Conservation (phyloP, 1,140 invertebrate genomes). For the Trichoplusia ni region DNA sequence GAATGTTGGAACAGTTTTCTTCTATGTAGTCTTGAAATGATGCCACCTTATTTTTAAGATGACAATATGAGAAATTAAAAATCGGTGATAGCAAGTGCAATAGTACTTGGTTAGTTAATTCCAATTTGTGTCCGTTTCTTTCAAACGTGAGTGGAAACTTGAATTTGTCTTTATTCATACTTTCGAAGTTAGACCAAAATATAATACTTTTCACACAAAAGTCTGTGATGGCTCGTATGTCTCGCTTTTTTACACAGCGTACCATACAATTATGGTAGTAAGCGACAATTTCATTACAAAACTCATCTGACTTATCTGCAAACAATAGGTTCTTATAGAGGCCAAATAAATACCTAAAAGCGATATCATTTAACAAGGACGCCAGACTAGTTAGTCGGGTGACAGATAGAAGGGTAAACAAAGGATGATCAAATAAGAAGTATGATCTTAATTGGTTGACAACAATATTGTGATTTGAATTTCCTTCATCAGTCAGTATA, state of each 20-base stretch:
- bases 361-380: neutral
- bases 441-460: slow-evolving; percentile 1
- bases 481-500: slow-evolving; percentile 13
- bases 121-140: slow-evolving; percentile 33
- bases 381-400: slow-evolving; percentile 19
- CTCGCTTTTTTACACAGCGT: slow-evolving; percentile 26
- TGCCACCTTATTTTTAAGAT: neutral
- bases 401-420: slow-evolving; percentile 9
- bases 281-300: slow-evolving; percentile 1
- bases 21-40: slow-evolving; percentile 7
- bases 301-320: neutral
- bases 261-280: slow-evolving; percentile 26
- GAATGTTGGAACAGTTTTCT: slow-evolving; percentile 20
- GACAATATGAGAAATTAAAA: neutral
- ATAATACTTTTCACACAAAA: slow-evolving; percentile 28
- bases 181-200: slow-evolving; percentile 37
- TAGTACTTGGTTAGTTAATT: slow-evolving; percentile 34
- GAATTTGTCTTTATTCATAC: neutral
- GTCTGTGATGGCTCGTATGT: slow-evolving; percentile 14
- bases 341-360: neutral
- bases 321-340: neutral
- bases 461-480: slow-evolving; percentile 19
- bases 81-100: neutral
- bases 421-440: slow-evolving; percentile 14
- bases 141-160: slow-evolving; percentile 29